These are phyloP conservation scores for Dendroctonus valens DNA, from an alignment of 1,140 invertebrate species.

Conservation along the genomic window DNA sequence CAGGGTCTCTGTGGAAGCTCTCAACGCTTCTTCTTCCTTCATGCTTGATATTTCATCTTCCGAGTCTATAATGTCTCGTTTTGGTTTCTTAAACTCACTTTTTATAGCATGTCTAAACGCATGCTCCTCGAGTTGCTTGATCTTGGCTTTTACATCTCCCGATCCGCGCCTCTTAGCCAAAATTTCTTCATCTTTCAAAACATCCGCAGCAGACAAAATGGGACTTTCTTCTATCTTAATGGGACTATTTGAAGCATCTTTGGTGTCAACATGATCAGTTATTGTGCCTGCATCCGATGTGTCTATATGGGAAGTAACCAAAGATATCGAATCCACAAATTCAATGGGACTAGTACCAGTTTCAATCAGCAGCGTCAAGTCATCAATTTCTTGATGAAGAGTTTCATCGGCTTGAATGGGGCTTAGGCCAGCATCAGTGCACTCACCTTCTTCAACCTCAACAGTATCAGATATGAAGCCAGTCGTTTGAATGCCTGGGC, in stretches of 20 bases:
- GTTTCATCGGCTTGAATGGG: conserved; percentile 56
- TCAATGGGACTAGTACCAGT: conserved; percentile 54
- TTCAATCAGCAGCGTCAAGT: conserved; percentile 50
- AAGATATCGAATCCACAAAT: conserved; percentile 47
- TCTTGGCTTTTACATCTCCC: conserved; percentile 53
- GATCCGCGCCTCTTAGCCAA: conserved; percentile 47
- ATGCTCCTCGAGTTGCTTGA: conserved; percentile 52
- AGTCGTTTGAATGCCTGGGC: conserved; percentile 47
- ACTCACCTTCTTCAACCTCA: conserved; percentile 54
- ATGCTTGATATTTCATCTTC: conserved; percentile 50
- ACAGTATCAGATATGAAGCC: conserved; percentile 54
- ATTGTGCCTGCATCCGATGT: conserved; percentile 53
- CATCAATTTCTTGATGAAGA: conserved; percentile 45
- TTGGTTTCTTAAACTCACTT: conserved; percentile 39
- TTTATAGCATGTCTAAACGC: conserved; percentile 40
- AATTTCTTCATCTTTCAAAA: conserved; percentile 46
- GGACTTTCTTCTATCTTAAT: conserved; percentile 47
- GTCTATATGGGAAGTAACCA: conserved; percentile 50
- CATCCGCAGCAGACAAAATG: conserved; percentile 31
- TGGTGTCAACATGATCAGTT: conserved; percentile 54
- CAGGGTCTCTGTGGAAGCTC: conserved; percentile 48
- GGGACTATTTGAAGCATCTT: conserved; percentile 54
- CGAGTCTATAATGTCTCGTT: conserved; percentile 45
- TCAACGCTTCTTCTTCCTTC: conserved; percentile 46
- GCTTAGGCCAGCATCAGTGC: conserved; percentile 57